A percentile compares a stretch with the other conserved stretches of the same genome.
Conservation (phyloP, 2,113 vertebrate species). For the Ancistrus triradiatus region DNA sequence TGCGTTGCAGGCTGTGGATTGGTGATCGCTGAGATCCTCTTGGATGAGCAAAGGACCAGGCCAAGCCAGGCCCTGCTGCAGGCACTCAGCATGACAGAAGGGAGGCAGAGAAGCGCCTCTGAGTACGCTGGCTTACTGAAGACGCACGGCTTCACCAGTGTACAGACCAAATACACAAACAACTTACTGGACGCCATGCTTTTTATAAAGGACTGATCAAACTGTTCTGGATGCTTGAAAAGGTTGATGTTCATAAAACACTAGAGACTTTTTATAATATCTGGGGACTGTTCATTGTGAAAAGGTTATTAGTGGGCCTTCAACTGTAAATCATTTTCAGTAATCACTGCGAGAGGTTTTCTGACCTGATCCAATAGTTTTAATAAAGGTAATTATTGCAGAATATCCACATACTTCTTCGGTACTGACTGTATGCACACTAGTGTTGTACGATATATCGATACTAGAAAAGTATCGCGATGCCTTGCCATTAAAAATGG, state of each 20-base stretch:
- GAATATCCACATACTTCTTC: no score
- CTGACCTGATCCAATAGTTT: no score
- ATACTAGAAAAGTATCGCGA: no score
- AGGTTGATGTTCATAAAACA: not conserved
- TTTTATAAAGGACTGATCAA: conserved; percentile 63
- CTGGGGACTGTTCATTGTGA: not conserved
- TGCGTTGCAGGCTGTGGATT: conserved; percentile 70
- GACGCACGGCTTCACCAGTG: conserved; percentile 67
- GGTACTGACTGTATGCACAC: no score
- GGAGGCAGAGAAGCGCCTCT: conserved; percentile 73
- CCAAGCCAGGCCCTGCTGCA: conserved; percentile 75
- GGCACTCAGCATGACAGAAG: conserved; percentile 79
- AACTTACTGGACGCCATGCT: conserved; percentile 77
- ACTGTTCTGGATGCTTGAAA: not conserved
- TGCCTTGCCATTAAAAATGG: no score
- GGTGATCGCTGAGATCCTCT: conserved; percentile 81
- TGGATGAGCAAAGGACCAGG: conserved; percentile 66
- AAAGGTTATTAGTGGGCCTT: no score
- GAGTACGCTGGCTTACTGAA: conserved; percentile 76
- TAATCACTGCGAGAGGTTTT: no score
- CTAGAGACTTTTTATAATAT: not conserved
- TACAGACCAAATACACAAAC: conserved; percentile 66
- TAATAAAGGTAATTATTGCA: no score
- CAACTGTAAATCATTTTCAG: conserved; percentile 19
- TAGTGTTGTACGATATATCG: no score